Percentiles rank a stretch among this genome's conserved stretches.
phyloP scores from a whole-genome alignment of 2,113 vertebrate species.

The Odontesthes bonariensis region DNA sequence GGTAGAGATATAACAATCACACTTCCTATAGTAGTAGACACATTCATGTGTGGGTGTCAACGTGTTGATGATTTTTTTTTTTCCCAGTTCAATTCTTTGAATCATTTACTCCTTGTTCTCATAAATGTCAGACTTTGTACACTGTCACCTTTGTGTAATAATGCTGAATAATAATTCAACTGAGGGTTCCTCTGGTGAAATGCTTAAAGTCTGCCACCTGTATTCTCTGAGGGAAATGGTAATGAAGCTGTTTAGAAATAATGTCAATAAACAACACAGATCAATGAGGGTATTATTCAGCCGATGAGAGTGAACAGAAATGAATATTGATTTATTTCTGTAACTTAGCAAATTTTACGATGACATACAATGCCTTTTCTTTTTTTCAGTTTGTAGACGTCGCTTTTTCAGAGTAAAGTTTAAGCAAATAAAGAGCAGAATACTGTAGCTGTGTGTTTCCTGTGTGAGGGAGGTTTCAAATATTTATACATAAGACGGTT shows the following conservation, averaged over 20 bases:
- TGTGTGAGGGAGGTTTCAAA: constrained; percentile 1
- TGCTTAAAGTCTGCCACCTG: constrained; percentile 40
- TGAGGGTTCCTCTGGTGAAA: constrained; percentile 1
- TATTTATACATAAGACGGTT: not conserved
- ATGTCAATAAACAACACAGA: not conserved
- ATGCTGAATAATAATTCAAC: not conserved
- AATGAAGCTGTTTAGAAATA: not conserved
- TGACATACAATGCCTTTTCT: too few species aligned
- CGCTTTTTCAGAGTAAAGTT: too few species aligned
- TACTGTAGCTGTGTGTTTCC: too few species aligned
- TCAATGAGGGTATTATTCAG: not conserved
- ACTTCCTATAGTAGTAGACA: too few species aligned
- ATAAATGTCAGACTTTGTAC: not conserved
- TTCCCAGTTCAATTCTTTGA: constrained; percentile 2
- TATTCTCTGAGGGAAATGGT: constrained; percentile 9
- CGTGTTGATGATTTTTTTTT: not conserved
- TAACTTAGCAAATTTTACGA: too few species aligned
- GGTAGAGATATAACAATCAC: too few species aligned
- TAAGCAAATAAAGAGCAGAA: not conserved
- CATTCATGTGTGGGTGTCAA: not conserved
- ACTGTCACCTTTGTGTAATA: not conserved
- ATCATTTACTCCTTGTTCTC: constrained; percentile 26
- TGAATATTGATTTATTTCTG: not conserved
- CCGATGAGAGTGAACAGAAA: too few species aligned
- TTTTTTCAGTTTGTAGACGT: too few species aligned